phyloP scores from a whole-genome alignment of 2,888 invertebrate genomes.

The Eilema griseolum region DNA sequence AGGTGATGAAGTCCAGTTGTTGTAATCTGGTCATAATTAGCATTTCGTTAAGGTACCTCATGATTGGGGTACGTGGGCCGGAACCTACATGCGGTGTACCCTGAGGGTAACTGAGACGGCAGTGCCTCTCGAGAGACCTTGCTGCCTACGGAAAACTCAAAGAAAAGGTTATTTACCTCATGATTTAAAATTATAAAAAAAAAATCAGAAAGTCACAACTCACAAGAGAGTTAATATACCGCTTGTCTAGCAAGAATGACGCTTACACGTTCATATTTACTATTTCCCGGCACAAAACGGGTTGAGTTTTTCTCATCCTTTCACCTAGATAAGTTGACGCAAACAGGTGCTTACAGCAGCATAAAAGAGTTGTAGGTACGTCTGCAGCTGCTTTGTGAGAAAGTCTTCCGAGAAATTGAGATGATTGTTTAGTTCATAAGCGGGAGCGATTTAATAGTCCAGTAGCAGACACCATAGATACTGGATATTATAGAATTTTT shows the following conservation, averaged over 20 bases:
- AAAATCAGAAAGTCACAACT: background rate
- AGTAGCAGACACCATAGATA: too few relatives aligned
- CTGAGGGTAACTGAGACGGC: too few relatives aligned
- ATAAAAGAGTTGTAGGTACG: slow-evolving; percentile 27
- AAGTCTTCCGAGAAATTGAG: slow-evolving; percentile 45
- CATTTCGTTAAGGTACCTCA: too few relatives aligned
- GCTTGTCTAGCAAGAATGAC: background rate
- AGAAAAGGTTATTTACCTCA: too few relatives aligned
- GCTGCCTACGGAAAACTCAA: too few relatives aligned
- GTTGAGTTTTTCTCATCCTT: slow-evolving; percentile 31
- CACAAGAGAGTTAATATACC: background rate
- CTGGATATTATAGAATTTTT: too few relatives aligned
- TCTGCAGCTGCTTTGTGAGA: slow-evolving; percentile 42
- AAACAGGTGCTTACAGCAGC: slow-evolving; percentile 21
- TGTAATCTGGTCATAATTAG: too few relatives aligned
- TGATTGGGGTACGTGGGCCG: too few relatives aligned
- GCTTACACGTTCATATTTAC: background rate
- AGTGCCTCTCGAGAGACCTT: too few relatives aligned
- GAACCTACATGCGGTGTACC: too few relatives aligned
- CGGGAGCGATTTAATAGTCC: slow-evolving; percentile 7
- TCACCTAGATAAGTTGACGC: slow-evolving; percentile 19
- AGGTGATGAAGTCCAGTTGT: too few relatives aligned
- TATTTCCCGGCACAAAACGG: background rate
- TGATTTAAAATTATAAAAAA: too few relatives aligned
- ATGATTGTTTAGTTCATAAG: slow-evolving; percentile 16